These are phyloP conservation scores for Tenthredo notha DNA, from an alignment of 2,888 invertebrate genomes.

Conservation along the genomic window DNA sequence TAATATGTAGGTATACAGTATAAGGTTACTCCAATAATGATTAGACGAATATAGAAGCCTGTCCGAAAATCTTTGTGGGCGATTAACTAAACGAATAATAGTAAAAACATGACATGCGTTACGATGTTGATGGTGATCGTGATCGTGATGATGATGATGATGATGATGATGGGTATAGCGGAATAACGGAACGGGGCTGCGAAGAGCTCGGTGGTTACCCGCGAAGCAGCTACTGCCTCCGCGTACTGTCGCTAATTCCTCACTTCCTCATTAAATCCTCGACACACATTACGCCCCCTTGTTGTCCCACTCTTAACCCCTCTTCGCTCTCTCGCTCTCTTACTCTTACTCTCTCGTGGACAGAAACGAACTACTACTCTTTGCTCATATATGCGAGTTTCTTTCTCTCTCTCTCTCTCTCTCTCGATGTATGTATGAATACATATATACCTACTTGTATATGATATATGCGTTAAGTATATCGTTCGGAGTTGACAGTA, in stretches of 20 bases:
- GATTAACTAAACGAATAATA: slow-evolving; percentile 31
- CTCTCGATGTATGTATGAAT: neutral
- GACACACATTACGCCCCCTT: slow-evolving; percentile 70
- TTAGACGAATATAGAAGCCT: neutral
- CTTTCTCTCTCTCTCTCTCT: neutral
- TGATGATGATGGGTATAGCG: slow-evolving; percentile 22
- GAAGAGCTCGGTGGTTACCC: slow-evolving; percentile 1
- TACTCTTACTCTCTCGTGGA: neutral
- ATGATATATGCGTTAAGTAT: neutral
- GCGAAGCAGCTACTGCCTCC: slow-evolving; percentile 58
- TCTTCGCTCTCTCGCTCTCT: slow-evolving; percentile 47
- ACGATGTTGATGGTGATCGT: neutral
- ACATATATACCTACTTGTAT: neutral
- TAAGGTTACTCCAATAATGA: neutral
- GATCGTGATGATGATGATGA: neutral
- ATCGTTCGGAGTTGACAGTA: neutral
- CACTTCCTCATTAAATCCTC: slow-evolving; percentile 78
- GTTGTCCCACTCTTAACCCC: slow-evolving; percentile 63
- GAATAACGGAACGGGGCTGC: slow-evolving; percentile 41
- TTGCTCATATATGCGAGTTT: neutral
- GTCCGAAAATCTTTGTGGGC: slow-evolving; percentile 23
- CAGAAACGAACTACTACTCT: neutral
- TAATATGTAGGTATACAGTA: no score
- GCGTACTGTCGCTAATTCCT: slow-evolving; percentile 74
- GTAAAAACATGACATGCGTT: slow-evolving; percentile 14